Conservation (phyloP, 2,888 invertebrate species). For the Willowsia nigromaculata region DNA sequence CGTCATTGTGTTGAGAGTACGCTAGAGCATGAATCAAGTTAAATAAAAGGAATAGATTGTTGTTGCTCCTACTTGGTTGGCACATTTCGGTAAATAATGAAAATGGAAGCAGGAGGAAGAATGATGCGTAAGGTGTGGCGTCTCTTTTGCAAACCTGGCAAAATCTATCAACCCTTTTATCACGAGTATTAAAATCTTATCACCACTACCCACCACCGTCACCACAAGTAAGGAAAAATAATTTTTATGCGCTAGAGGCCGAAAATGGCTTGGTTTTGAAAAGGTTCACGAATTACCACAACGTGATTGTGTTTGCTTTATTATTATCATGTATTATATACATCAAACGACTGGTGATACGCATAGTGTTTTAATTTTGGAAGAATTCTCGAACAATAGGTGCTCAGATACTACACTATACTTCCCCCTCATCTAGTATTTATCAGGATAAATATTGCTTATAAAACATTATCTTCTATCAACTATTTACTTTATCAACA, state of each 20-base stretch:
- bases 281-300: not conserved
- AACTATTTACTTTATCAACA: no score
- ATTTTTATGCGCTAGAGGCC: not conserved
- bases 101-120: conserved; percentile 54
- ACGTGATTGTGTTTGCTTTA: not conserved
- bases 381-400: no score
- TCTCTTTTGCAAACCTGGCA: conserved; percentile 54
- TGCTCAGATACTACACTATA: no score
- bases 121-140: conserved; percentile 67
- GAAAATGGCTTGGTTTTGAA: not conserved
- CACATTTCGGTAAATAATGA: conserved; percentile 31
- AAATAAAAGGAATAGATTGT: not conserved
- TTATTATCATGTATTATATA: no score
- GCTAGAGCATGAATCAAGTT: not conserved
- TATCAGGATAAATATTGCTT: no score
- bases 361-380: no score
- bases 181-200: conserved; percentile 49
- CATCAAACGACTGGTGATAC: no score
- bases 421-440: no score
- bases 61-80: not conserved
- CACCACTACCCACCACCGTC: not conserved
- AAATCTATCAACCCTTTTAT: conserved; percentile 62
- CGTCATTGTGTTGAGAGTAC: not conserved
- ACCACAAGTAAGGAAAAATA: not conserved
- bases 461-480: no score